Base-by-base conservation (phyloP, 2,888 invertebrate species). In the Tiliacea aurago region DNA sequence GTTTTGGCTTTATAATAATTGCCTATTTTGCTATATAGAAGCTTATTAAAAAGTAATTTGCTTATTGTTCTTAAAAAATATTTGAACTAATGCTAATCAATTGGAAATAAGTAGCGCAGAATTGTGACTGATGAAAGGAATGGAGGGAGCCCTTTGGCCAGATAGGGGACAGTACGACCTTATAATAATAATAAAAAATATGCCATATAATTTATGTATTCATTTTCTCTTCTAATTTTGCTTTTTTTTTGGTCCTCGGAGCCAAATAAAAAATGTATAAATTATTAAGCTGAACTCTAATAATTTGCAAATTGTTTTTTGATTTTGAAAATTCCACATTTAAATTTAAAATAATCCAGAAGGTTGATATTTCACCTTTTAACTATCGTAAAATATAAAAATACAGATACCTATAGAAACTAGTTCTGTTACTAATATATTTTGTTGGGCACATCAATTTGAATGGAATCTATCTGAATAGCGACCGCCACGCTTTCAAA, bases 381-480 rank as follows among this genome's bases (percentile, higher is more conserved):
- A 28, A 11, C 10, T 43, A 23, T 20, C 18, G 0, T 23, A 6
- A 13, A 28, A 63, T 28, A 51, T n/a, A 65, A 18, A 51, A 2
- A 33, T n/a, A 53, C 11, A 43, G 4, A 11, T 33, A 6, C 15
- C 9, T 63, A 33, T 15, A 23, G 6, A 23, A 55, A 43, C n/a
- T 15, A 56, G 51, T n/a, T 53, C 6, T 55, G 45, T 47, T 7
- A 33, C 9, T 58, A 13, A n/a, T 58, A 55, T 13, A 59, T 62
- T 51, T 67, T 41, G 59, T 61, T 53, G 53, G n/a, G 10, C 53
- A 20, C 15, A 41, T 47, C 20, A 43, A 76, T 69, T 76, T 75
- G 69, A 75, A 76, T 76, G 23, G 53, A 61, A 43, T 49, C 47
- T 10, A 55, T 69, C 9, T 75, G 69, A 76, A 76, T 61, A 13